Conservation (phyloP, 2,113 vertebrate genomes). For the Camelus dromedarius region DNA sequence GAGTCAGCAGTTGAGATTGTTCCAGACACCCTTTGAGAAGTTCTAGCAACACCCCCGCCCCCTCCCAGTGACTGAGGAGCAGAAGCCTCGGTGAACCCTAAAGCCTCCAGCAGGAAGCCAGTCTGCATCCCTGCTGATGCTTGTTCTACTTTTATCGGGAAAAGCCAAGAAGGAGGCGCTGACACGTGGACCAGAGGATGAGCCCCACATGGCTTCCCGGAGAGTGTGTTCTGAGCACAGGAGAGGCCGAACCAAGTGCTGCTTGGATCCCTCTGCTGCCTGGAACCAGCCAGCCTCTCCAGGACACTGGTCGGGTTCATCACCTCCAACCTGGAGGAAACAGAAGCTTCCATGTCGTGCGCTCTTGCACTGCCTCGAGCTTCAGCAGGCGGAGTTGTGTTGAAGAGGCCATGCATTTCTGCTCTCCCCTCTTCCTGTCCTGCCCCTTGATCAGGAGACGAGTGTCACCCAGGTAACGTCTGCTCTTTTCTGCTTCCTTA, state of each 20-base stretch:
- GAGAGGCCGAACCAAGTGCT: not conserved
- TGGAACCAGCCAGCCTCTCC: not conserved
- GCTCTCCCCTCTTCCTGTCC: not conserved
- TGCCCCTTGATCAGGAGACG: not conserved
- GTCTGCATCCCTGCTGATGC: not conserved
- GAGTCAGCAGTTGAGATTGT: not conserved
- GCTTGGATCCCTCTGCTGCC: not conserved
- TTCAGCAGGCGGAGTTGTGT: accelerated
- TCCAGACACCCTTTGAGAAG: not conserved
- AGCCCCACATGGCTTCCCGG: not conserved
- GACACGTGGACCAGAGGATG: accelerated
- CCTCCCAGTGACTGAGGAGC: not conserved
- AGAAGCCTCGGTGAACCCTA: not conserved
- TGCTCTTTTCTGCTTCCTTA: not conserved
- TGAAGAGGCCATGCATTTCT: not conserved
- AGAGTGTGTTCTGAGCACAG: accelerated
- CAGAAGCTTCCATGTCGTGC: not conserved
- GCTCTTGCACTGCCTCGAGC: not conserved
- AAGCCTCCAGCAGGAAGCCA: not conserved
- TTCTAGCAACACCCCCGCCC: accelerated
- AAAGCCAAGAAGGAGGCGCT: accelerated
- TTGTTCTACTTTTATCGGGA: not conserved
- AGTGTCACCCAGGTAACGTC: not conserved
- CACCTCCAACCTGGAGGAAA: not conserved
- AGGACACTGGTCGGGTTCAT: not conserved